Evolutionary conservation across 2,797 vertebrate species (phyloP).

Genomic region (Botia kubotai): DNA sequence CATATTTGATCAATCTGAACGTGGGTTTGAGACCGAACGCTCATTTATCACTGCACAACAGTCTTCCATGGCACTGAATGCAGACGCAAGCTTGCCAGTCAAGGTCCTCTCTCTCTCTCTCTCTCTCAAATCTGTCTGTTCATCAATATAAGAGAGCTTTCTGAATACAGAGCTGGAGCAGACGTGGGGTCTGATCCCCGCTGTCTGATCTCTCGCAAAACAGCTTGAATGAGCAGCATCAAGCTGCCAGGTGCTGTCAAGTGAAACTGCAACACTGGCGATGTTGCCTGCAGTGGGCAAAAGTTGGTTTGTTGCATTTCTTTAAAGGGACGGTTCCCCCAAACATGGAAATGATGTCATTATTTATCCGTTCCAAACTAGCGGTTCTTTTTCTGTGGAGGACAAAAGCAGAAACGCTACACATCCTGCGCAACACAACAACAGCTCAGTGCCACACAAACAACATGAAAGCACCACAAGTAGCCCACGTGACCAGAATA

Average conservation of each 20-base stretch:
- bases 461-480: too few relatives aligned
- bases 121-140: conserved; percentile 15
- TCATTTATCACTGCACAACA: conserved; percentile 31
- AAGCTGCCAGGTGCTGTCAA: not conserved
- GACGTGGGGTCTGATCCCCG: not conserved
- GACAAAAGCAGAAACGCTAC: not conserved
- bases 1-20: conserved; percentile 24
- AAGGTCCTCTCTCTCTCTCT: conserved; percentile 8
- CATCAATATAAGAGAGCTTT: not conserved
- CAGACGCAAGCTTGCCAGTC: conserved; percentile 13
- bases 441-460: too few relatives aligned
- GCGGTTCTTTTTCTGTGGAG: not conserved
- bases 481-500: too few relatives aligned
- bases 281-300: not conserved
- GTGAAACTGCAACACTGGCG: not conserved
- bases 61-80: conserved; percentile 4
- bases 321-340: not conserved
- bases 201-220: conserved; percentile 28
- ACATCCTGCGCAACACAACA: too few relatives aligned
- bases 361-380: not conserved
- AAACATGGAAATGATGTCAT: not conserved
- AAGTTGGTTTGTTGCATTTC: not conserved
- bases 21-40: conserved; percentile 10
- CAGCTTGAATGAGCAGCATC: conserved; percentile 11
- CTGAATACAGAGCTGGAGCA: conserved; percentile 6